phyloP scores from a whole-genome alignment of 2,888 invertebrate genomes.

The Eulithis testata region DNA sequence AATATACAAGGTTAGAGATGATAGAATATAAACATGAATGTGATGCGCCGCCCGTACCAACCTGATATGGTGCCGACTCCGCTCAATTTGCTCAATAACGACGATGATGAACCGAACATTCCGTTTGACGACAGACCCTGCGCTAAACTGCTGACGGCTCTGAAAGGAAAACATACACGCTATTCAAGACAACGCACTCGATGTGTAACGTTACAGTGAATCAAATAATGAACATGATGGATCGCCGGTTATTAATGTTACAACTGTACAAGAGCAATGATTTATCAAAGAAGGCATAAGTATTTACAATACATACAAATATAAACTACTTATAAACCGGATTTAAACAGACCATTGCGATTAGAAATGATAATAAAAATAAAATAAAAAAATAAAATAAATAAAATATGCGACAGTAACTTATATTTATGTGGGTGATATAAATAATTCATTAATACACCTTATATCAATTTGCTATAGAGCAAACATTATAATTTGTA shows the following conservation, averaged over 20 bases:
- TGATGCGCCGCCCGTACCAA: constrained; percentile 52
- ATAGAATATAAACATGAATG: constrained; percentile 13
- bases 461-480: not conserved
- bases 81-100: constrained; percentile 80
- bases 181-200: constrained; percentile 54
- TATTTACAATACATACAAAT: constrained; percentile 63
- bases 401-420: not conserved
- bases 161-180: constrained; percentile 67
- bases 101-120: constrained; percentile 92
- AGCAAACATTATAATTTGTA: not conserved
- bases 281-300: constrained; percentile 49
- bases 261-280: constrained; percentile 63
- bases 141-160: constrained; percentile 82
- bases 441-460: not conserved
- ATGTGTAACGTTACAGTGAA: constrained; percentile 34
- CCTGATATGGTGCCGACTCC: constrained; percentile 82
- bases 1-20: constrained; percentile 13
- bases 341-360: constrained; percentile 17
- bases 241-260: constrained; percentile 48
- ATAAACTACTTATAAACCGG: constrained; percentile 10
- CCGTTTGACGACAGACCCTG: constrained; percentile 87
- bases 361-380: constrained; percentile 3
- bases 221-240: constrained; percentile 58
- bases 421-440: not conserved
- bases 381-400: too few relatives aligned